phyloP scores from a whole-genome alignment of 1,140 invertebrate genomes.

The Luehdorfia chinensis region DNA sequence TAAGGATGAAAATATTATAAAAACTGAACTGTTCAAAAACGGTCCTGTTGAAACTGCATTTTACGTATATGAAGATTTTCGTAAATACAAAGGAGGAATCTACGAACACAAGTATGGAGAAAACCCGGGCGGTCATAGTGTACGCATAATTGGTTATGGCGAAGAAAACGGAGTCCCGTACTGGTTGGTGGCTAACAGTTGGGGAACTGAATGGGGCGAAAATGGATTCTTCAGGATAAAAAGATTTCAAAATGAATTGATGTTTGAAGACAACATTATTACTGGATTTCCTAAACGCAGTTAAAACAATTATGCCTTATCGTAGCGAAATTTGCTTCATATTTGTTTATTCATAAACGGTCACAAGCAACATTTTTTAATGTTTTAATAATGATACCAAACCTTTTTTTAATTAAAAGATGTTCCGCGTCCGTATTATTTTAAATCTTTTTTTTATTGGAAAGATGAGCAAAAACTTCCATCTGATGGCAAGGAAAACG shows the following conservation, averaged over 20 bases:
- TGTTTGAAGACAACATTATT: background rate
- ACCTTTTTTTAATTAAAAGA: too few relatives aligned
- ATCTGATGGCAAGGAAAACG: too few relatives aligned
- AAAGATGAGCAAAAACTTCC: too few relatives aligned
- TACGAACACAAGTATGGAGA: constrained; percentile 86
- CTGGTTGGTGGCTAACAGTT: constrained; percentile 93
- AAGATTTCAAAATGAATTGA: background rate
- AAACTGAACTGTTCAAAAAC: constrained; percentile 87
- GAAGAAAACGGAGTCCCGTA: constrained; percentile 85
- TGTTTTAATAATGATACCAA: too few relatives aligned
- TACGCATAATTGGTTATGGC: constrained; percentile 92
- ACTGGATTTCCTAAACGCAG: background rate
- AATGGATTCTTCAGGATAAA: constrained; percentile 91
- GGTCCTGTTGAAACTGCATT: constrained; percentile 93
- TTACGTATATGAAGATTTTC: constrained; percentile 90
- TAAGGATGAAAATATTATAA: constrained; percentile 82
- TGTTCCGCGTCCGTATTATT: too few relatives aligned
- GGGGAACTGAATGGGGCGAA: constrained; percentile 91
- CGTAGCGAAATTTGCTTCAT: too few relatives aligned
- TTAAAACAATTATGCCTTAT: too few relatives aligned
- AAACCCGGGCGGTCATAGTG: constrained; percentile 87
- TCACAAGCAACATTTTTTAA: too few relatives aligned
- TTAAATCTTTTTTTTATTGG: too few relatives aligned
- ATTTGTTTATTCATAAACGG: too few relatives aligned
- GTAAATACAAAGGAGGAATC: constrained; percentile 88